Evolutionary conservation across 2,797 vertebrate species (phyloP).

Genomic region (Momotus momota): DNA sequence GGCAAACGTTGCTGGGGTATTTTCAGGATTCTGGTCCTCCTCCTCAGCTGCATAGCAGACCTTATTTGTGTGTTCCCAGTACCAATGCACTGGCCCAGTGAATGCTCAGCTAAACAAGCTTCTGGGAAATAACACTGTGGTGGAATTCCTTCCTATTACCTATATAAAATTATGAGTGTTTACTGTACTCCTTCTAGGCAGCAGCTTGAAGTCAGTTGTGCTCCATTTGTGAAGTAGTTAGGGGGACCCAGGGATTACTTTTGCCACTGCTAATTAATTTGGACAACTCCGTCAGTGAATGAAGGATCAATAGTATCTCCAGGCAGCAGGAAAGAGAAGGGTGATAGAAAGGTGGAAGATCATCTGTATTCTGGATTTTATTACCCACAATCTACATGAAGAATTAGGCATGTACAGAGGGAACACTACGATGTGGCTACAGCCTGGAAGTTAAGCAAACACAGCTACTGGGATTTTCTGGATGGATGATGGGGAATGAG

Average conservation of each 20-base stretch:
- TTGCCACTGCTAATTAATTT: not conserved
- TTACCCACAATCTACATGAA: not conserved
- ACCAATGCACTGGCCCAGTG: not conserved
- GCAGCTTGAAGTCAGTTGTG: not conserved
- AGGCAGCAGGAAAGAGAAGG: not conserved
- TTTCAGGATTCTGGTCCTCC: not conserved
- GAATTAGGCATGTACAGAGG: not conserved
- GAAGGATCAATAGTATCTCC: not conserved
- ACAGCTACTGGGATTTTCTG: not conserved
- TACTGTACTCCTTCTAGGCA: not conserved
- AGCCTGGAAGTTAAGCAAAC: not conserved
- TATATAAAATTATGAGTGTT: not conserved
- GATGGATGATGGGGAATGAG: not conserved
- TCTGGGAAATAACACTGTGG: not conserved
- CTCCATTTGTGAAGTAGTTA: not conserved
- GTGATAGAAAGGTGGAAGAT: not conserved
- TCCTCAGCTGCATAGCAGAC: not conserved
- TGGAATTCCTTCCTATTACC: not conserved
- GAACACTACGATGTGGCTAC: not conserved
- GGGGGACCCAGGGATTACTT: not conserved
- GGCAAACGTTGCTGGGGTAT: not conserved
- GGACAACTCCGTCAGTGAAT: not conserved
- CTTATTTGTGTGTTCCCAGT: not conserved
- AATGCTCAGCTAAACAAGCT: not conserved
- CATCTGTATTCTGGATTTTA: not conserved